Evolutionary conservation across 2,888 invertebrate genomes (phyloP), one percentile per base, ranked within the genome.

Genomic region (Amphipyra berbera): DNA sequence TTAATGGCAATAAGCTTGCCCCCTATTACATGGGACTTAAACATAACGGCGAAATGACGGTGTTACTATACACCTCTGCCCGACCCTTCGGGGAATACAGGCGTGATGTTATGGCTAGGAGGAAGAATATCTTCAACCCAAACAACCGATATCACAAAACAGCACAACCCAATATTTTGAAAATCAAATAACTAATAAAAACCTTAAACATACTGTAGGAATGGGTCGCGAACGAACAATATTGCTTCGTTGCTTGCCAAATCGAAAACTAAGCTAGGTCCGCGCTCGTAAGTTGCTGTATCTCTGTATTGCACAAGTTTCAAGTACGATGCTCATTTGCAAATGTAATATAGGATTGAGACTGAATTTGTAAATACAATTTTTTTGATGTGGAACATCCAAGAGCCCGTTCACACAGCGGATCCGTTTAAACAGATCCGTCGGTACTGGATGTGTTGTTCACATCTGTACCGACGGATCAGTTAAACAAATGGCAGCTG

Each of bases 251-350:
- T 61, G 83, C 86, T 87, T 91, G 91, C 91, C 91, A 91, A 91
- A 91, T 91, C 90, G 91, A 90, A 90, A 89, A 87, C 89, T 89
- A 85, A 89, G 88, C 87, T 85, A 71, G 80, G 76, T 66, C 78
- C 62, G 53, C n/a, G 15, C 59, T 70, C 79, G 41, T 81, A 77
- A 71, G 70, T 79, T 81, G 52, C 9, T 48, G 58, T 75, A 73
- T 79, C 75, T 73, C 60, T 59, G 58, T 71, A 67, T 69, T 71
- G 75, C 60, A 68, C 68, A 64, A 78, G 63, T 76, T 80, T 68
- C 62, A 53, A 64, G 61, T 60, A 55, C 54, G 37, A 54, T 35
- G 52, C 67, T 82, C 82, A 82, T 81, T 81, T 81, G 80, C 81
- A 80, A 78, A 65, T 58, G 57, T 65, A 65, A 73, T 82, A 73